Evolutionary conservation across 2,113 vertebrate species (phyloP), one percentile per base, ranked within the genome.

Genomic region (Amblyopsis rosae): DNA sequence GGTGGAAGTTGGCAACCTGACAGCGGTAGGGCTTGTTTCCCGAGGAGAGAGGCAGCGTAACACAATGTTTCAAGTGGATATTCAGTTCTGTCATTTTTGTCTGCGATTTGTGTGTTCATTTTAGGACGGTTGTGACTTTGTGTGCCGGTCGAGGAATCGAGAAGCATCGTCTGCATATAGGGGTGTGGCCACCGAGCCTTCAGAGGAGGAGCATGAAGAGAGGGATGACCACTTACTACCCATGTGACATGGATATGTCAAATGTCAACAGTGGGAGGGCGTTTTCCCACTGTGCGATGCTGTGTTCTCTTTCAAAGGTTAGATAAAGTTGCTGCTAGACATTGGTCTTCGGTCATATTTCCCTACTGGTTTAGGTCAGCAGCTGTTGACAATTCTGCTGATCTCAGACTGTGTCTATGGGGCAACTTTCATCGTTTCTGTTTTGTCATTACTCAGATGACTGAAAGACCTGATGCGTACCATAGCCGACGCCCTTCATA

Each of bases 61-160:
- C 17, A 6, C 5, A 12, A 32, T 19, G 12, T 59, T 1, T 12
- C 26, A 2, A 54, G 47, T 62, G 41, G 16, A 0, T 9, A 56
- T 35, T 47, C 17, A 55, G 69, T 35, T 2, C 32, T 41, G 0
- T 12, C 1, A 48, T 55, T 8, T 62, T 15, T 41, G 51, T 72
- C 17, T 45, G 3, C 47, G 13, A n/a, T 19, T 9, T 0, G 1
- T 19, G 17, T 13, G 50, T n/a, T 51, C 64, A 56, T 59, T 47
- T 1, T 79, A 99, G 98, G 98, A 99, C 19, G 98, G 98, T 51
- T 99, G 98, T 78, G 96, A 99, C 89, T 96, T 98, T 67, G 94
- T 98, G 51, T 99, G 96, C 75, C 94, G 98, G 1, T 96, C 96
- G 1, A 92, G 62, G 87, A 90, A 69, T 64, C 94, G 92, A 5